Evolutionary conservation across 1,140 invertebrate genomes (phyloP).

Genomic region (Bombus superbus): DNA sequence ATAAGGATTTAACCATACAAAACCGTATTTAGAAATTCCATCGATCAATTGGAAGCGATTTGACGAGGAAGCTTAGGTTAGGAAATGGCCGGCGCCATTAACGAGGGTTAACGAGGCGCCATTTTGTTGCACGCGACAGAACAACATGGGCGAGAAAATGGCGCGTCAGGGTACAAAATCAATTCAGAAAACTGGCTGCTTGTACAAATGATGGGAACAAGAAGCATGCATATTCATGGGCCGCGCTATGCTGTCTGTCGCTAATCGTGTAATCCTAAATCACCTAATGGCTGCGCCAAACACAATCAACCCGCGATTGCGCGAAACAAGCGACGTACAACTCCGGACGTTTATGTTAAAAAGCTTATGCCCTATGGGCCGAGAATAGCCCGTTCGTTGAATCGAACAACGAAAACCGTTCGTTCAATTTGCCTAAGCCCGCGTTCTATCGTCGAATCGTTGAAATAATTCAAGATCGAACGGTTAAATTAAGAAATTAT

Average conservation of each 20-base stretch:
- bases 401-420: neutral
- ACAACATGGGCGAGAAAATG: neutral
- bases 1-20: no score
- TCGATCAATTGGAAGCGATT: no score
- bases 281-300: slow-evolving; percentile 27
- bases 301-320: slow-evolving; percentile 44
- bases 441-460: no score
- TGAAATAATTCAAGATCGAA: no score
- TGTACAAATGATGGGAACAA: slow-evolving; percentile 41
- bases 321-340: neutral
- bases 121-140: neutral
- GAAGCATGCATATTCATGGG: slow-evolving; percentile 46
- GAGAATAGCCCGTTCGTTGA: neutral
- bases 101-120: neutral
- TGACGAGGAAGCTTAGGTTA: no score
- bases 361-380: neutral
- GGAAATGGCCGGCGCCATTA: no score
- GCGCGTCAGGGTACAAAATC: neutral
- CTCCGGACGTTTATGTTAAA: slow-evolving; percentile 13
- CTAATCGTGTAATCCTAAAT: slow-evolving; percentile 53
- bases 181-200: slow-evolving; percentile 30
- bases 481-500: no score
- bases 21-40: no score
- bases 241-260: slow-evolving; percentile 1
- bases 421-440: no score